phyloP scores from a whole-genome alignment of 1,140 invertebrate genomes.

The Ostrea edulis region DNA sequence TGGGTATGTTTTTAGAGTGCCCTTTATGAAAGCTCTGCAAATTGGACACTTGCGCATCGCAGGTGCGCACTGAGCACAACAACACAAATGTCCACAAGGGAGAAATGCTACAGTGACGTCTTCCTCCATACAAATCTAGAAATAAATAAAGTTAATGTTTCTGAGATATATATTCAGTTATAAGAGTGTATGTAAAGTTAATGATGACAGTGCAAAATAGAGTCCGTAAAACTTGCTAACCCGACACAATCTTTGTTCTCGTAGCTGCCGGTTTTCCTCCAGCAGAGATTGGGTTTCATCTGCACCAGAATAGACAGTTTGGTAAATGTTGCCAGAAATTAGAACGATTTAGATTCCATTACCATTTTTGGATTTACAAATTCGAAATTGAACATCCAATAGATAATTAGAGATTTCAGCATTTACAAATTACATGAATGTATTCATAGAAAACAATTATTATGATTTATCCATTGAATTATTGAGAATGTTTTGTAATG shows the following conservation, averaged over 20 bases:
- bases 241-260: slow-evolving; percentile 3
- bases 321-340: too few species aligned
- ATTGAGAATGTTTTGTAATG: too few species aligned
- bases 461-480: too few species aligned
- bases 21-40: slow-evolving; percentile 83
- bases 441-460: too few species aligned
- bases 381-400: too few species aligned
- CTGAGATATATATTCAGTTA: too few species aligned
- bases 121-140: slow-evolving; percentile 92
- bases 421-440: too few species aligned
- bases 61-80: slow-evolving; percentile 90
- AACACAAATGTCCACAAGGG: slow-evolving; percentile 92
- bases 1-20: slow-evolving; percentile 70
- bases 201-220: too few species aligned
- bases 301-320: not conserved
- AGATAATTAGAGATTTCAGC: too few species aligned
- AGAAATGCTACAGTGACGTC: slow-evolving; percentile 93
- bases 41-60: slow-evolving; percentile 89
- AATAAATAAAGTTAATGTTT: not conserved
- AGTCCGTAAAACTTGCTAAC: not conserved
- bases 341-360: too few species aligned
- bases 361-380: too few species aligned
- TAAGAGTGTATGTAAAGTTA: too few species aligned
- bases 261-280: not conserved
- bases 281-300: not conserved